Percentiles rank a stretch among this genome's conserved stretches.
phyloP scores from a whole-genome alignment of 2,888 invertebrate species.

The Tanytarsus gracilentus region DNA sequence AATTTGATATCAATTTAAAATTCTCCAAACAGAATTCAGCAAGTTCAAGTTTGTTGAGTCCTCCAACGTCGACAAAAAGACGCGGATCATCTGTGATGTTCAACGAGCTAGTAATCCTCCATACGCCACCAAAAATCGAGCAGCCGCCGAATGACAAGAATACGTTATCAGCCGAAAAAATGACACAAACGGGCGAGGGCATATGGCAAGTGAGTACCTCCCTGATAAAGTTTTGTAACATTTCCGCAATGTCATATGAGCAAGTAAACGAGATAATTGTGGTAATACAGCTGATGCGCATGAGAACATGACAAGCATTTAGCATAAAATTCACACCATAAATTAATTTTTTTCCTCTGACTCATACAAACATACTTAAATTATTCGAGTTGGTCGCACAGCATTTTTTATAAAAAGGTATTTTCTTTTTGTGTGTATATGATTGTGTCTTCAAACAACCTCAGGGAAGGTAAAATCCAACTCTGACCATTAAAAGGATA shows the following conservation, averaged over 20 bases:
- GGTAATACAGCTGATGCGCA: background rate
- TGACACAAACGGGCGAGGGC: constrained; percentile 74
- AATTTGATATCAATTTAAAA: background rate
- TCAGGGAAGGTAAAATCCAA: no score
- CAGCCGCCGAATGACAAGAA: constrained; percentile 44
- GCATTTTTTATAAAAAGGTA: no score
- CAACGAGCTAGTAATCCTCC: constrained; percentile 72
- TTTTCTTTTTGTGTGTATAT: no score
- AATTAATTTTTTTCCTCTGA: background rate
- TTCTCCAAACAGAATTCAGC: constrained; percentile 49
- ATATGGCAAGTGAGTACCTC: constrained; percentile 52
- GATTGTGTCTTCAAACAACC: no score
- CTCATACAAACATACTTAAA: background rate
- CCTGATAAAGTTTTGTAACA: background rate
- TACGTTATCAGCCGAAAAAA: constrained; percentile 77
- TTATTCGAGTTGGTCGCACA: no score
- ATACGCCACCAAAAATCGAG: constrained; percentile 46
- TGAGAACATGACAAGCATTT: constrained; percentile 6
- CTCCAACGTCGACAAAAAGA: constrained; percentile 57
- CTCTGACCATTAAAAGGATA: no score
- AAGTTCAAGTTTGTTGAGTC: constrained; percentile 59
- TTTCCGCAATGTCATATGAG: no score
- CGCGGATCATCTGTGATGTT: constrained; percentile 82
- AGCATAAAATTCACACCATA: constrained; percentile 3
- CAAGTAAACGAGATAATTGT: constrained; percentile 2